phyloP scores from a whole-genome alignment of 2,797 vertebrate species.

The Orientallactaga sibirica region DNA sequence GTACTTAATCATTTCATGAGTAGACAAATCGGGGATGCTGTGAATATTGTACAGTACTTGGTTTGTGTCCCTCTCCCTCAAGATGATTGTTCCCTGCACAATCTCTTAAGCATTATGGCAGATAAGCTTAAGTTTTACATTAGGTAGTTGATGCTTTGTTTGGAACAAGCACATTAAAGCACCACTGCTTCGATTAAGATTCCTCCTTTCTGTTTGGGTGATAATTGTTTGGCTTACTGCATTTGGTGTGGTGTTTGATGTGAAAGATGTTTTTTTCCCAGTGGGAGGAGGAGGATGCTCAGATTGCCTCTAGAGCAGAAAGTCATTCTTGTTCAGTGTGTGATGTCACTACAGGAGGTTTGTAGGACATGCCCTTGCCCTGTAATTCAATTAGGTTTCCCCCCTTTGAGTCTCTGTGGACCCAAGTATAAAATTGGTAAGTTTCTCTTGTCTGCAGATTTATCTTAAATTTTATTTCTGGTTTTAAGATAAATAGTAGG shows the following conservation, averaged over 20 bases:
- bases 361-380: background rate
- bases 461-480: slow-evolving; percentile 66
- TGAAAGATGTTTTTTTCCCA: slow-evolving; percentile 64
- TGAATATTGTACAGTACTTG: slow-evolving; percentile 61
- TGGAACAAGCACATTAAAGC: slow-evolving; percentile 31
- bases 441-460: slow-evolving; percentile 55
- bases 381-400: slow-evolving; percentile 48
- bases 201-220: slow-evolving; percentile 56
- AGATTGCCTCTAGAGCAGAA: background rate
- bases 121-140: slow-evolving; percentile 37
- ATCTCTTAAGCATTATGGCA: slow-evolving; percentile 48
- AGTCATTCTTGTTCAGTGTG: slow-evolving; percentile 3
- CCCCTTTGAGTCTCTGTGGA: background rate
- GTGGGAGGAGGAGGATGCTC: background rate
- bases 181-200: background rate
- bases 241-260: slow-evolving; percentile 53
- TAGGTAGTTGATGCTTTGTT: slow-evolving; percentile 61
- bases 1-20: slow-evolving; percentile 45
- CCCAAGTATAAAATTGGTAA: slow-evolving; percentile 47
- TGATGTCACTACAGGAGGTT: background rate
- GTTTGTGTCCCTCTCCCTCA: slow-evolving; percentile 59
- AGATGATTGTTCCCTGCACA: slow-evolving; percentile 61
- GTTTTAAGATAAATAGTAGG: slow-evolving; percentile 68
- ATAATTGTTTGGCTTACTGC: background rate
- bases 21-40: slow-evolving; percentile 47